Evolutionary conservation across 1,140 invertebrate genomes (phyloP).

Genomic region (Trichomalopsis sarcophagae): DNA sequence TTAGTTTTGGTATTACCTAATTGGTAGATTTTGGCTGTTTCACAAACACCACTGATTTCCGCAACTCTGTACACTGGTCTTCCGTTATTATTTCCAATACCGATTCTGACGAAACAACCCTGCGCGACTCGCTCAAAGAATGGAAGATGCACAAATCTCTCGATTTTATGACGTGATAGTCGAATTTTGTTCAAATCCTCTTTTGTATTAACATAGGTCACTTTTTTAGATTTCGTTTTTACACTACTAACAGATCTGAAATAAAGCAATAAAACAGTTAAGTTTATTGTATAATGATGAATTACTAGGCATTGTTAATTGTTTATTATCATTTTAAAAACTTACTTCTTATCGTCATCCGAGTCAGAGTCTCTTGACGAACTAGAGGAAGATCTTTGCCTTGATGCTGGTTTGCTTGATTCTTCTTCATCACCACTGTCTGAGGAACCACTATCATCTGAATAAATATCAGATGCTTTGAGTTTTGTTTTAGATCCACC

Average conservation of each 20-base stretch:
- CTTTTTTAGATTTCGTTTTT: slow-evolving; percentile 75
- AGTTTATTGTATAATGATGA: not conserved
- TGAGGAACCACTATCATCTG: slow-evolving; percentile 89
- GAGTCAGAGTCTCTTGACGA: slow-evolving; percentile 76
- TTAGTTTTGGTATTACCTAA: slow-evolving; percentile 94
- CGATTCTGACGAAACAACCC: slow-evolving; percentile 97
- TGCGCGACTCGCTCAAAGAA: slow-evolving; percentile 93
- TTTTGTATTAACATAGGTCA: slow-evolving; percentile 81
- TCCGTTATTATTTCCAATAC: slow-evolving; percentile 94
- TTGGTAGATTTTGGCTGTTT: slow-evolving; percentile 96
- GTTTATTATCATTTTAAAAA: slow-evolving; percentile 28
- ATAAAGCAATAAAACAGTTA: slow-evolving; percentile 47
- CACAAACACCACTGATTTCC: slow-evolving; percentile 95
- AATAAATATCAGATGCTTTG: slow-evolving; percentile 96
- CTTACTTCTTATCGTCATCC: slow-evolving; percentile 75
- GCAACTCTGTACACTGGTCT: slow-evolving; percentile 94
- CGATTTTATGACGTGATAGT: slow-evolving; percentile 93
- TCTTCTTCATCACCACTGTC: slow-evolving; percentile 82
- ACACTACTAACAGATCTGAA: slow-evolving; percentile 72
- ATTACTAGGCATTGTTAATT: not conserved
- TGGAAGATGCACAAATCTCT: slow-evolving; percentile 96
- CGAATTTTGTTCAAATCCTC: slow-evolving; percentile 93
- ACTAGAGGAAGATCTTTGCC: slow-evolving; percentile 74
- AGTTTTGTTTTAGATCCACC: slow-evolving; percentile 80
- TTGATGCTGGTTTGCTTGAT: slow-evolving; percentile 68